Evolutionary conservation across 2,113 vertebrate genomes (phyloP), one percentile per base, ranked within the genome.

Genomic region (Pipa parva): DNA sequence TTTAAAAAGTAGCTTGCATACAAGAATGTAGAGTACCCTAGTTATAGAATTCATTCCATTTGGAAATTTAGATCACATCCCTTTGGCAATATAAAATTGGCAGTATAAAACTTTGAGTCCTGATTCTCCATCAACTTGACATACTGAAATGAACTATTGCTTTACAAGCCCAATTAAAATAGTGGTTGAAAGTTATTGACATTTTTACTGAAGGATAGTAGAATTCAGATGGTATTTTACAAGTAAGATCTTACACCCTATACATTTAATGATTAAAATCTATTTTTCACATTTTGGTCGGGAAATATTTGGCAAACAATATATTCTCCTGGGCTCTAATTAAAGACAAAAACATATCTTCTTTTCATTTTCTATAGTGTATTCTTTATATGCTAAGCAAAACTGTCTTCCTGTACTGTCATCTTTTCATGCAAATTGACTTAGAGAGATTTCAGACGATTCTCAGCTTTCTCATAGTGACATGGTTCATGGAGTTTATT

Each of bases 141-240:
- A 60, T 68, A 29, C 52, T 59, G 65, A 59, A 45, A 51, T 59
- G 56, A 68, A 68, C 65, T 60, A 18, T 68, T 33, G 11, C 24
- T 46, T 68, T 68, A 51, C 42, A 68, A 50, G 65, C n/a, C 65
- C 65, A 68, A 68, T 68, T 68, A 68, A 59, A 68, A 51, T 45
- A 22, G 5, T 49, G 45, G 21, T 36, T 50, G 27, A 67, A 20
- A 13, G n/a, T 37, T 67, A 67, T 68, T 59, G 65, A 59, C 56
- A 37, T 39, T 52, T 68, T 22, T n/a, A 42, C 22, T 42, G 45
- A 68, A 57, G 33, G 37, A 57, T 17, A 6, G 27, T 6, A 52
- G 49, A 68, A 21, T 37, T 51, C 39, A 52, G 22, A 12, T 20
- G 33, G 9, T 59, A 37, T 66, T 59, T 50, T 37, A 25, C 29